Evolutionary conservation across 2,113 vertebrate species (phyloP), one percentile per base, ranked within the genome.

Genomic region (Apus apus): DNA sequence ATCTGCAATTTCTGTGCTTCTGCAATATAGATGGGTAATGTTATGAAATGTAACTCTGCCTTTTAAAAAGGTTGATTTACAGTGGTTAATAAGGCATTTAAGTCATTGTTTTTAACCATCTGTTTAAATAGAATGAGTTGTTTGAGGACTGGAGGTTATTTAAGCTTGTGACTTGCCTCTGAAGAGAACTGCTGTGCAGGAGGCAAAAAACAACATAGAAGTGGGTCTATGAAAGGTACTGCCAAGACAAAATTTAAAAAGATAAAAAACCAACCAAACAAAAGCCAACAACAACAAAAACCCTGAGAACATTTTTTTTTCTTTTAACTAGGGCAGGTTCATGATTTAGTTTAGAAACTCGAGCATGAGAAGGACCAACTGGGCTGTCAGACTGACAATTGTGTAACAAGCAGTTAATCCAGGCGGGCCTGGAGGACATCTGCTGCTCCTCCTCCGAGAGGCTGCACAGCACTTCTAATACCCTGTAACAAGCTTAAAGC

Each of bases 401-500:
- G 85, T 85, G 58, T 72, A 81, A 72, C 38, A 72, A 85, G 78
- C 60, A 75, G 70, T 74, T 87, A 89, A 91, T 85, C 50, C 54
- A 19, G 46, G 67, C 2, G 0, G 66, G 67, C 54, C 50, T 0
- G 0, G 20, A 66, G 82, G 54, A 61, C 58, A 61, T 93, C 66
- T 68, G 78, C 78, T 87, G 62, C 85, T 95, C 66, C 70, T 91
- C 71, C 85, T 93, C 58, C 66, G 45, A 40, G 74, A 65, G 74
- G 11, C 87, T 45, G 81, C 66, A n/a, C 23, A 27, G 81, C 54
- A n/a, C 74, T 87, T 93, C 74, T 93, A 75, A 87, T 70, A 65
- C 50, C 30, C 74, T 57, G 50, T 78, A 91, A 94, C 93, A 85
- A 95, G 87, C 87, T 91, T 91, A 95, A 94, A 68, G 3, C 81